A percentile compares a stretch with the other conserved stretches of the same genome.
Conservation (phyloP, 2,797 vertebrate species). For the Helicolenus hilgendorfi region DNA sequence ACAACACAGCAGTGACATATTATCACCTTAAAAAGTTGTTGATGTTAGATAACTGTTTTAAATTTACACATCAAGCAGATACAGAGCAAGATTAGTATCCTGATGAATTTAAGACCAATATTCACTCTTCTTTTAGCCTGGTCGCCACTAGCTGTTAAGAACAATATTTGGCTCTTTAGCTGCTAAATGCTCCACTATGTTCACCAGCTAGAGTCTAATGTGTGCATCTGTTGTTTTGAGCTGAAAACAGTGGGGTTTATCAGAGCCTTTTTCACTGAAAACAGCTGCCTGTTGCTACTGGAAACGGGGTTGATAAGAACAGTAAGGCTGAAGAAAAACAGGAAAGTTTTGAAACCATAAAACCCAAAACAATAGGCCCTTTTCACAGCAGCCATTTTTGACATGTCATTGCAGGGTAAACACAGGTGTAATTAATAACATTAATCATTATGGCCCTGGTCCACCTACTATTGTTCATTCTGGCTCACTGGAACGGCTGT, state of each 20-base stretch:
- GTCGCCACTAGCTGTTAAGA: not conserved
- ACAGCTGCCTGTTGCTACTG: not conserved
- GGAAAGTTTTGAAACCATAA: no score
- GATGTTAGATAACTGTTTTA: not conserved
- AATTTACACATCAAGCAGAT: not conserved
- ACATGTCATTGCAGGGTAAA: no score
- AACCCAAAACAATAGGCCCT: no score
- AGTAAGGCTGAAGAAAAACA: not conserved
- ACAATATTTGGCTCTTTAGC: not conserved
- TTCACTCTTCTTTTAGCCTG: not conserved
- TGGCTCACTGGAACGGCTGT: not conserved
- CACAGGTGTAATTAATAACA: no score
- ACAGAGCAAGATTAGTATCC: not conserved
- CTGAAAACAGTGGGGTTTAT: not conserved
- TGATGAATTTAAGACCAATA: not conserved
- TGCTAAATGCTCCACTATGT: not conserved
- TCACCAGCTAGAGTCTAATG: not conserved
- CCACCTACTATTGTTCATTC: not conserved
- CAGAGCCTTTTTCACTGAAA: not conserved
- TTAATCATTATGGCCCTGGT: no score
- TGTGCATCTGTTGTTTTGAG: no score
- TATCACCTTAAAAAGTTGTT: not conserved
- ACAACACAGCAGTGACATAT: not conserved
- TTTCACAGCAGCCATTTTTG: no score
- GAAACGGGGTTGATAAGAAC: not conserved